phyloP scores from a whole-genome alignment of 2,113 vertebrate genomes.

The Calidris pugnax region DNA sequence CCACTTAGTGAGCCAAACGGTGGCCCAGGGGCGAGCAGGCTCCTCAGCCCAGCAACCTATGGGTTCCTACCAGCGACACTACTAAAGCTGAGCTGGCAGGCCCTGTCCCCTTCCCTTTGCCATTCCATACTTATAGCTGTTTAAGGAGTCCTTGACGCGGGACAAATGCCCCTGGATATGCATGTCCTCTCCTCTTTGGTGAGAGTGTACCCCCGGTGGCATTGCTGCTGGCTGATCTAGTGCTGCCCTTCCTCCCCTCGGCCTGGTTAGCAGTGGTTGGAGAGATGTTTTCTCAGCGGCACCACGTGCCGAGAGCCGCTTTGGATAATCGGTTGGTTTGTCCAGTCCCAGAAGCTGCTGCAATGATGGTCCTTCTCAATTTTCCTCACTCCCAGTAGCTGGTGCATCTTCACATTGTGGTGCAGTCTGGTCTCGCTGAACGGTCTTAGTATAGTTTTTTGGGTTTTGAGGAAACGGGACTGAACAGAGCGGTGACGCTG shows the following conservation, averaged over 20 bases:
- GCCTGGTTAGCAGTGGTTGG: neutral
- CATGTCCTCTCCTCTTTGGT: slow-evolving; percentile 40
- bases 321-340: neutral
- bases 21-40: slow-evolving; percentile 73
- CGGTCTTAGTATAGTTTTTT: neutral
- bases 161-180: slow-evolving; percentile 9
- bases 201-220: slow-evolving; percentile 45
- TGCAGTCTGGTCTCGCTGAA: neutral
- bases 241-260: slow-evolving; percentile 10
- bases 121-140: slow-evolving; percentile 63
- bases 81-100: slow-evolving; percentile 70
- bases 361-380: neutral
- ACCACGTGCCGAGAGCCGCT: neutral
- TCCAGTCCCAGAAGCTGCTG: neutral
- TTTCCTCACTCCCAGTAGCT: neutral
- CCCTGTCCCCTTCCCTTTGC: slow-evolving; percentile 8
- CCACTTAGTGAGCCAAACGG: slow-evolving; percentile 85
- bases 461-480: neutral
- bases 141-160: neutral
- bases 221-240: slow-evolving; percentile 25
- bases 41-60: slow-evolving; percentile 74
- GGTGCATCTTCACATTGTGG: neutral
- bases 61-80: slow-evolving; percentile 90
- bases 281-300: neutral
- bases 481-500: neutral